These are phyloP conservation scores for Australoheros facetus DNA, from an alignment of 2,797 vertebrate genomes.

Conservation along the genomic window DNA sequence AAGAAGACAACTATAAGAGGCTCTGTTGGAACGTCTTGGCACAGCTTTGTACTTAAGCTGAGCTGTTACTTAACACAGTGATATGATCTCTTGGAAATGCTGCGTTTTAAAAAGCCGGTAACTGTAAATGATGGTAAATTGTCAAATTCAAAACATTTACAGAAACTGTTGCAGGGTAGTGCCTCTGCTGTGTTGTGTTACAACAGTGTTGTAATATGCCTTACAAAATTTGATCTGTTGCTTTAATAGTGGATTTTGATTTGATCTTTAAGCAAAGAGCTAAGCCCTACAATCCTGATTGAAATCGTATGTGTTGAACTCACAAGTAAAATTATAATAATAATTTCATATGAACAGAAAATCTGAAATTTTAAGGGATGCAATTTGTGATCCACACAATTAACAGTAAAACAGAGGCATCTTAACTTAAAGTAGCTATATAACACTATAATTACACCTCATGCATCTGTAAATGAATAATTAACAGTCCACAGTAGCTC, in stretches of 20 bases:
- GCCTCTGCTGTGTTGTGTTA: background rate
- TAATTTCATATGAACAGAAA: background rate
- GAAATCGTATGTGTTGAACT: no score
- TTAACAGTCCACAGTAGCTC: background rate
- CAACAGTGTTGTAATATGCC: background rate
- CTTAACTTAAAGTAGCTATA: background rate
- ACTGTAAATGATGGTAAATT: background rate
- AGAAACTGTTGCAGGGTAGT: background rate
- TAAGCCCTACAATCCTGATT: background rate
- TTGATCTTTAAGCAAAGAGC: background rate
- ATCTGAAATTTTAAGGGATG: background rate
- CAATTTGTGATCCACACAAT: background rate
- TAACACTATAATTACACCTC: background rate
- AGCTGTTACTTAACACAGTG: background rate
- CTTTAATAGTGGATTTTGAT: background rate
- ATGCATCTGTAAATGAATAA: background rate
- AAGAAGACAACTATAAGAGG: background rate
- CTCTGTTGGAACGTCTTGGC: background rate
- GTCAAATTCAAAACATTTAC: fast-evolving
- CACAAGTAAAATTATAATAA: no score
- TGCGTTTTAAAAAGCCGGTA: background rate
- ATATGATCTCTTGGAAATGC: background rate
- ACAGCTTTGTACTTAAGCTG: background rate
- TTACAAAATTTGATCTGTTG: background rate
- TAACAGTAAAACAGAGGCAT: background rate